These are phyloP conservation scores for Erebia aethiops DNA, from an alignment of 2,888 invertebrate species.

Conservation along the genomic window DNA sequence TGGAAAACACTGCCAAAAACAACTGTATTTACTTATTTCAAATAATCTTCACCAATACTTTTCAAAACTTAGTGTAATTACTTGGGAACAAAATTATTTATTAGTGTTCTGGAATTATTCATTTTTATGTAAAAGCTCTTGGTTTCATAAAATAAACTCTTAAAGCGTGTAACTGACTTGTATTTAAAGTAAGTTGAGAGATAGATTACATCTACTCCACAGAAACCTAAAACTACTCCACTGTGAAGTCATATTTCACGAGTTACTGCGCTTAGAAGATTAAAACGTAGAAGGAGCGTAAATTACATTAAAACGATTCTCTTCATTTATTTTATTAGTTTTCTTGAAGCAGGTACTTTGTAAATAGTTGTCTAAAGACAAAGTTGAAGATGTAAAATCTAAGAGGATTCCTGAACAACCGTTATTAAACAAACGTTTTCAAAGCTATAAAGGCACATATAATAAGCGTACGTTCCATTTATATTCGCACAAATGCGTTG, in stretches of 20 bases:
- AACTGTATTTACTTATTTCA: no score
- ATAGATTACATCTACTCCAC: not conserved
- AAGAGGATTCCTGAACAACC: constrained; percentile 20
- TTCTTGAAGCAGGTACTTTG: constrained; percentile 22
- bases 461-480: constrained; percentile 33
- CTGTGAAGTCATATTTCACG: constrained; percentile 19
- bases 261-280: constrained; percentile 18
- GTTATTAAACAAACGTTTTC: constrained; percentile 27
- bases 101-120: not conserved
- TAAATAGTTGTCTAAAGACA: constrained; percentile 13
- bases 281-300: constrained; percentile 12
- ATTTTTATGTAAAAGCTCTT: constrained; percentile 1
- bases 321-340: constrained; percentile 23
- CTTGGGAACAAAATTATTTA: not conserved
- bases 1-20: no score
- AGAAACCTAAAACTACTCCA: constrained; percentile 7
- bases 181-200: not conserved
- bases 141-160: not conserved
- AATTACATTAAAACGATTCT: constrained; percentile 20
- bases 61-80: no score
- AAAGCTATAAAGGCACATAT: constrained; percentile 20
- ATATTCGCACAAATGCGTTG: constrained; percentile 39
- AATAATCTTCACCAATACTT: no score
- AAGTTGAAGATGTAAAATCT: constrained; percentile 22
- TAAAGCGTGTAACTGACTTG: not conserved